Conservation (phyloP, 2,113 vertebrate genomes). For the Chrysemys picta region DNA sequence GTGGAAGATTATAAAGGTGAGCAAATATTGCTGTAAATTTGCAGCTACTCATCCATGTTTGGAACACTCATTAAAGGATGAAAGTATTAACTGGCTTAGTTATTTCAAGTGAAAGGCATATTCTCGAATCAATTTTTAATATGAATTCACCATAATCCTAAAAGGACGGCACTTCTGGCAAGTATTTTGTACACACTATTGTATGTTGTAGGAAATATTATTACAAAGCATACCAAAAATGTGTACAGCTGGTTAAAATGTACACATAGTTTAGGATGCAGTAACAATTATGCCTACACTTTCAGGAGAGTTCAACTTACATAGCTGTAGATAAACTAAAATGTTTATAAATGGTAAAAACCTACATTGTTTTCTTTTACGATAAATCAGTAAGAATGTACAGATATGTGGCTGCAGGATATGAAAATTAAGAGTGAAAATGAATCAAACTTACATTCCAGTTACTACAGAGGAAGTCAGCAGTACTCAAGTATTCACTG, state of each 20-base stretch:
- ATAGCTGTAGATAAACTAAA: not conserved
- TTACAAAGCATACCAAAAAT: not conserved
- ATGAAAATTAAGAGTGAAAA: not conserved
- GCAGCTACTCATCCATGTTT: not conserved
- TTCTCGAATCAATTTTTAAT: not conserved
- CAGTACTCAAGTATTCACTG: slow-evolving; percentile 93
- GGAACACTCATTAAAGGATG: not conserved
- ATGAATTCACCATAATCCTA: not conserved
- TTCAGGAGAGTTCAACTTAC: not conserved
- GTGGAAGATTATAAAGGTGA: not conserved
- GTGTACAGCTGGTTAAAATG: not conserved
- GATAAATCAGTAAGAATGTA: slow-evolving; percentile 4
- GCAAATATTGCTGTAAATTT: not conserved
- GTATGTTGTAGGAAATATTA: not conserved
- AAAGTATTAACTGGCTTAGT: not conserved
- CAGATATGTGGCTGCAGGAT: not conserved
- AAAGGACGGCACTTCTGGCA: not conserved
- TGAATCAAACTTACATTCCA: slow-evolving; percentile 88
- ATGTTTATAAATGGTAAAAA: not conserved
- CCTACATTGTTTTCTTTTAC: not conserved
- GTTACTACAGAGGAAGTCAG: slow-evolving; percentile 88
- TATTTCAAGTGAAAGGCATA: not conserved
- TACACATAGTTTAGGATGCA: not conserved
- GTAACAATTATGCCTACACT: not conserved
- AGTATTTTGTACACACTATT: not conserved